phyloP scores from a whole-genome alignment of 2,797 vertebrate genomes.

The Pangasius djambal region DNA sequence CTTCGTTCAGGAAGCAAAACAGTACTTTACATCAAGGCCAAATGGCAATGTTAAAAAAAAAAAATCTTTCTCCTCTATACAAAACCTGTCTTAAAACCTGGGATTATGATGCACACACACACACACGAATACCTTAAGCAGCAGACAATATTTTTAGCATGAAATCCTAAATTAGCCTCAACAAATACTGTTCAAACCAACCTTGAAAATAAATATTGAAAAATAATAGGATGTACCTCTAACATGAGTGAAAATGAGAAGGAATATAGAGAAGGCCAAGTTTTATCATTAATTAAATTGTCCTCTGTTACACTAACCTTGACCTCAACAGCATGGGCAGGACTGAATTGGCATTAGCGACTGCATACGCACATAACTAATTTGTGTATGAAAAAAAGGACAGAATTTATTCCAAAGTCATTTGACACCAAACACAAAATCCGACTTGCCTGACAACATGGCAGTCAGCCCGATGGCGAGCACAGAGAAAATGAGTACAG shows the following conservation, averaged over 20 bases:
- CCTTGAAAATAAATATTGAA: slow-evolving; percentile 53
- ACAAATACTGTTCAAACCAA: slow-evolving; percentile 36
- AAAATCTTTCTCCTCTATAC: slow-evolving; percentile 60
- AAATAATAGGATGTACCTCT: slow-evolving; percentile 38
- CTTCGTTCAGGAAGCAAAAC: slow-evolving; percentile 69
- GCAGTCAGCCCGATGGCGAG: slow-evolving; percentile 31
- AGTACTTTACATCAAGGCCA: slow-evolving; percentile 68
- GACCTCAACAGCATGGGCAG: slow-evolving; percentile 51
- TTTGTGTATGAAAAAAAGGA: slow-evolving; percentile 22
- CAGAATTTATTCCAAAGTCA: slow-evolving; percentile 43
- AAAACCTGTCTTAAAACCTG: slow-evolving; percentile 48
- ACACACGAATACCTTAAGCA: slow-evolving; percentile 42
- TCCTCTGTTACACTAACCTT: slow-evolving; percentile 53
- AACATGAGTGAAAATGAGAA: neutral
- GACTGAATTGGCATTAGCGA: slow-evolving; percentile 18
- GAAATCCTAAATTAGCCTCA: slow-evolving; percentile 40
- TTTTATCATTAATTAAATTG: slow-evolving; percentile 42
- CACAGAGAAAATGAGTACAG: slow-evolving; percentile 44
- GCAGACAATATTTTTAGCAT: slow-evolving; percentile 17
- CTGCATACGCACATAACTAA: slow-evolving; percentile 16
- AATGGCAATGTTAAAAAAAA: slow-evolving; percentile 66
- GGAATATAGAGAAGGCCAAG: neutral
- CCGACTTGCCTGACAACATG: slow-evolving; percentile 48
- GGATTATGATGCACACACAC: slow-evolving; percentile 30
- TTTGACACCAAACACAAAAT: slow-evolving; percentile 52